phyloP scores from a whole-genome alignment of 2,797 vertebrate genomes.

The Macroramphosus scolopax region DNA sequence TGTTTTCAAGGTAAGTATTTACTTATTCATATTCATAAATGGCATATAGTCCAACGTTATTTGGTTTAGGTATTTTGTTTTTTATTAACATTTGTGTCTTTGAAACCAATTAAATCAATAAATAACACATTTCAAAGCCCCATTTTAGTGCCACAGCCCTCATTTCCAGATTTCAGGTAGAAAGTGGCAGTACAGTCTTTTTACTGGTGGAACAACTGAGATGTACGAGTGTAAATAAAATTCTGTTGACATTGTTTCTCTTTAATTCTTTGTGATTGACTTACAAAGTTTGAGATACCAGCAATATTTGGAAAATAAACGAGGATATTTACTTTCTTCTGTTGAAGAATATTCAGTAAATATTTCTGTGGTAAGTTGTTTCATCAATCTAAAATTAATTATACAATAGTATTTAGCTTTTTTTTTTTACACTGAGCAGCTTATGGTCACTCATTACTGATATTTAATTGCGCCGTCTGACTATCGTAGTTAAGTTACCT shows the following conservation, averaged over 20 bases:
- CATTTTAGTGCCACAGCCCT: slow-evolving; percentile 21
- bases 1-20: slow-evolving; percentile 83
- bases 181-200: slow-evolving; percentile 57
- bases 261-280: not conserved
- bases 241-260: slow-evolving; percentile 54
- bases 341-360: too few relatives aligned
- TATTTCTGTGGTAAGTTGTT: too few relatives aligned
- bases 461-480: too few relatives aligned
- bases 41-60: slow-evolving; percentile 18
- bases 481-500: too few relatives aligned
- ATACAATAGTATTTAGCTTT: too few relatives aligned
- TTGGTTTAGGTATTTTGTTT: slow-evolving; percentile 24
- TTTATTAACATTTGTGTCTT: slow-evolving; percentile 14
- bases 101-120: slow-evolving; percentile 7
- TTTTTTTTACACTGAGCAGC: too few relatives aligned
- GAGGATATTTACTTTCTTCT: too few relatives aligned
- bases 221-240: slow-evolving; percentile 82
- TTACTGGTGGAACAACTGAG: slow-evolving; percentile 46
- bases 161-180: slow-evolving; percentile 29
- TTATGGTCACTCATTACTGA: too few relatives aligned
- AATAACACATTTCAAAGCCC: slow-evolving; percentile 11
- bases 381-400: too few relatives aligned
- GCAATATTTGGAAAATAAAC: too few relatives aligned
- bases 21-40: slow-evolving; percentile 52
- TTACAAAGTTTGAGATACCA: too few relatives aligned